A percentile compares a stretch with the other conserved stretches of the same genome.
Conservation (phyloP, 2,888 invertebrate species). For the Dryomyza anilis region DNA sequence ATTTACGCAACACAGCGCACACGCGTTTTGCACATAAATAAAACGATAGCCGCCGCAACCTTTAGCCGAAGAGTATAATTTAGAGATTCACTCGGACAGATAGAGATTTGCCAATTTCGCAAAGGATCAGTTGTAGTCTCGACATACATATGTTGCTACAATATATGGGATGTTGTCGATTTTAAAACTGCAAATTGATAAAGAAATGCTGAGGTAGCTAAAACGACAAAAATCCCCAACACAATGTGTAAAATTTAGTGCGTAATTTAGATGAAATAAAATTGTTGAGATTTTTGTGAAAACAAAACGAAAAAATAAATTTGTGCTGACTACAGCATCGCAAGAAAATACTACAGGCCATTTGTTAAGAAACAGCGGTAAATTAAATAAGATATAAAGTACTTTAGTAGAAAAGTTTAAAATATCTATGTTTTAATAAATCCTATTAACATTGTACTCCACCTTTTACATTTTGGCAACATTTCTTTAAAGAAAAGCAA, state of each 20-base stretch:
- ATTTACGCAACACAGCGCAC: not conserved
- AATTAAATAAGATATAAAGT: too few relatives aligned
- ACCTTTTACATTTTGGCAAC: too few relatives aligned
- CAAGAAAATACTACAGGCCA: not conserved
- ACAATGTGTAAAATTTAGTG: not conserved
- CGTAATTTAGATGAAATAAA: slow-evolving; percentile 8
- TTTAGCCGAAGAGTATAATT: slow-evolving; percentile 8
- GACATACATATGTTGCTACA: not conserved
- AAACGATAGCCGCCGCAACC: not conserved
- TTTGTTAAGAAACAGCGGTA: too few relatives aligned
- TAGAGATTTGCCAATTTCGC: too few relatives aligned
- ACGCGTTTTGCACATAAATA: slow-evolving; percentile 15
- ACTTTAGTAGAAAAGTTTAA: too few relatives aligned
- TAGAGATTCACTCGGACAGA: slow-evolving; percentile 12
- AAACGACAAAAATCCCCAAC: not conserved
- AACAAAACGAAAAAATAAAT: not conserved
- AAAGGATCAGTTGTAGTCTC: too few relatives aligned
- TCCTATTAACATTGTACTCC: too few relatives aligned
- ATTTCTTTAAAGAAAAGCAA: too few relatives aligned
- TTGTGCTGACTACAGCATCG: not conserved
- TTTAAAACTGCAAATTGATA: slow-evolving; percentile 31
- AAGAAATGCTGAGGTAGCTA: slow-evolving; percentile 41
- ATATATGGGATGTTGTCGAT: not conserved
- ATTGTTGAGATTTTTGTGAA: not conserved
- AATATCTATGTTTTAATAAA: too few relatives aligned